Evolutionary conservation across 1,140 invertebrate genomes (phyloP), one percentile per base, ranked within the genome.

Genomic region (Nebria ingens): DNA sequence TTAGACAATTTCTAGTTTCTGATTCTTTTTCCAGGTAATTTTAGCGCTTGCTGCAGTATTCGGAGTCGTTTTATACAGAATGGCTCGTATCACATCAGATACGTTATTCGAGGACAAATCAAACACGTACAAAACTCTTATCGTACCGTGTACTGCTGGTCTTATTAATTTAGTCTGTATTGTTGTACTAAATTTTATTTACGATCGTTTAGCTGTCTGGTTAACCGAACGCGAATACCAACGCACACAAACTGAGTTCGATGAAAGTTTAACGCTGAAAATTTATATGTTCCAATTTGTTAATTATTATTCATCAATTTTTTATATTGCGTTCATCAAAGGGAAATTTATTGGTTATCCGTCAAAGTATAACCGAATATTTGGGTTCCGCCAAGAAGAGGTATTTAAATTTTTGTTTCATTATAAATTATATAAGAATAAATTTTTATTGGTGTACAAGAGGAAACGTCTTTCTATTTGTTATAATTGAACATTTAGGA

Each of bases 261-360:
- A 92, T 56, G 85, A 91, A 63, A 87, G 85, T 68, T 74, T 89
- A 20, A 87, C 86, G 0, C 80, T 92, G 62, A 92, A 91, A 76
- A 87, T 91, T 53, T 92, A 91, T 70, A 76, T 90, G 58, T 90
- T 92, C 66, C 87, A 92, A 71, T 92, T 92, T 70, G 83, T 91
- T 61, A 92, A 92, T 70, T 91, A 86, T 66, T 92, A 91, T 67
- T 87, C 87, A 1, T 89, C 86, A 34, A 84, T 91, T 55, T 87
- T 92, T 68, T 92, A 92, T 68, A 87, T 92, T 50, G 89, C 87
- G 1, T 92, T 91, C 65, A 80, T 90, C 59, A 91, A 91, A 69
- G 87, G 87, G 40, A 82, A 86, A 64, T 89, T 88, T 72, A 79
- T 84, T 23, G 86, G 87, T 3, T 87, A 85, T 70, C 86, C 87